These are phyloP conservation scores for Lymantria dispar DNA, from an alignment of 2,888 invertebrate genomes.

Conservation along the genomic window DNA sequence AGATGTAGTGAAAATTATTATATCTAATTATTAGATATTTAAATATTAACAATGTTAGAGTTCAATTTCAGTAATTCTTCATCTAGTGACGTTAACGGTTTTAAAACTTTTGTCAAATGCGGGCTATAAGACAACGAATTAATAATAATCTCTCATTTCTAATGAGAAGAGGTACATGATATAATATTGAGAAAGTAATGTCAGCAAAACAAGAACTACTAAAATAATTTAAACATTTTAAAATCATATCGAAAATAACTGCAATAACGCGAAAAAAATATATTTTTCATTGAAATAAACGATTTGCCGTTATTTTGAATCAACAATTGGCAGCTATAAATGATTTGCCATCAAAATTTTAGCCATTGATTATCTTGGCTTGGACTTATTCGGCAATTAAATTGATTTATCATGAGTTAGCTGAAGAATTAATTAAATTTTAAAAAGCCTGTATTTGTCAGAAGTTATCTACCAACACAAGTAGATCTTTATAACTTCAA, in stretches of 20 bases:
- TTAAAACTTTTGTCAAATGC: constrained; percentile 77
- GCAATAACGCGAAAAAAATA: too few species aligned
- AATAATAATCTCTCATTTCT: constrained; percentile 38
- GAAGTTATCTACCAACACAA: constrained; percentile 47
- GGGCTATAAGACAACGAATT: constrained; percentile 78
- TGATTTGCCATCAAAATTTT: too few species aligned
- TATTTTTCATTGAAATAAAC: too few species aligned
- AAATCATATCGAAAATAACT: constrained; percentile 7
- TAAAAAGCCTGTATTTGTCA: constrained; percentile 72
- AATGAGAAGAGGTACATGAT: constrained; percentile 32
- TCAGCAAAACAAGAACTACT: constrained; percentile 1
- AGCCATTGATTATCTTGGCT: too few species aligned
- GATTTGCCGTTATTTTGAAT: too few species aligned
- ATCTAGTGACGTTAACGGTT: constrained; percentile 13
- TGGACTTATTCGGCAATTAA: too few species aligned
- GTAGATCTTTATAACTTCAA: constrained; percentile 26
- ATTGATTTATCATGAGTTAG: too few species aligned
- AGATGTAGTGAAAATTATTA: constrained; percentile 44
- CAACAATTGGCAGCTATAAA: too few species aligned
- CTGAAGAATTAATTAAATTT: not conserved
- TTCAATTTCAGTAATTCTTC: not conserved
- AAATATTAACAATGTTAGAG: constrained; percentile 20
- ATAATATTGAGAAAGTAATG: constrained; percentile 30
- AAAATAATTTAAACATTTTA: not conserved
- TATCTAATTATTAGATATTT: constrained; percentile 19